Conservation (phyloP, 2,113 vertebrate genomes). For the Prionailurus bengalensis region DNA sequence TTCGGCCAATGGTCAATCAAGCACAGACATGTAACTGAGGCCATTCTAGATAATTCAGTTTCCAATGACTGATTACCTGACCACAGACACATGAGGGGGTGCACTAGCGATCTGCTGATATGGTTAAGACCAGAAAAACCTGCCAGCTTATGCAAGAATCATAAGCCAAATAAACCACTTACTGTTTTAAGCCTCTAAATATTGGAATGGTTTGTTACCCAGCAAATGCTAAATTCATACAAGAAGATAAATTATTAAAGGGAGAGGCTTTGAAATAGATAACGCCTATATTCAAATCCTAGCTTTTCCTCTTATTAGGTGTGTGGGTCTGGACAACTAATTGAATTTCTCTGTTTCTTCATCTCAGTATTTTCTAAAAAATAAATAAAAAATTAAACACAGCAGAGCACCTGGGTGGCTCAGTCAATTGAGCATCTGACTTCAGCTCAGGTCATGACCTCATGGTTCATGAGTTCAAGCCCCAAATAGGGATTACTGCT, state of each 20-base stretch:
- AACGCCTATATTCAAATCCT: neutral
- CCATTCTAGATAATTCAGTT: neutral
- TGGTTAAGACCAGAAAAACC: neutral
- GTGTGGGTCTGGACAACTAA: neutral
- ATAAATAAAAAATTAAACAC: too few species aligned
- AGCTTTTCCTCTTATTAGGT: neutral
- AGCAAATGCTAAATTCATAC: neutral
- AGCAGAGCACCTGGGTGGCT: too few species aligned
- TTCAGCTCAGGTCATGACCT: too few species aligned
- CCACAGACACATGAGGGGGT: neutral
- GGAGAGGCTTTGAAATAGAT: neutral
- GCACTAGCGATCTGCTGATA: neutral
- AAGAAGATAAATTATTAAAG: slow-evolving; percentile 38
- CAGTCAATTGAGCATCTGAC: too few species aligned
- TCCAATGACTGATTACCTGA: neutral
- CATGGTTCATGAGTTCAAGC: too few species aligned
- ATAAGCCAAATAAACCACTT: neutral
- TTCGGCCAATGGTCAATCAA: neutral
- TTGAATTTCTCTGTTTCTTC: neutral
- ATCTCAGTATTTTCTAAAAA: neutral
- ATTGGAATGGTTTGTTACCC: slow-evolving; percentile 1
- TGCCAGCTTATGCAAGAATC: neutral
- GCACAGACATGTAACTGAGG: neutral
- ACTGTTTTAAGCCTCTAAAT: neutral
- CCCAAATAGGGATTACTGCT: too few species aligned